Evolutionary conservation across 1,140 invertebrate genomes (phyloP).

Genomic region (Solenopsis fugax): DNA sequence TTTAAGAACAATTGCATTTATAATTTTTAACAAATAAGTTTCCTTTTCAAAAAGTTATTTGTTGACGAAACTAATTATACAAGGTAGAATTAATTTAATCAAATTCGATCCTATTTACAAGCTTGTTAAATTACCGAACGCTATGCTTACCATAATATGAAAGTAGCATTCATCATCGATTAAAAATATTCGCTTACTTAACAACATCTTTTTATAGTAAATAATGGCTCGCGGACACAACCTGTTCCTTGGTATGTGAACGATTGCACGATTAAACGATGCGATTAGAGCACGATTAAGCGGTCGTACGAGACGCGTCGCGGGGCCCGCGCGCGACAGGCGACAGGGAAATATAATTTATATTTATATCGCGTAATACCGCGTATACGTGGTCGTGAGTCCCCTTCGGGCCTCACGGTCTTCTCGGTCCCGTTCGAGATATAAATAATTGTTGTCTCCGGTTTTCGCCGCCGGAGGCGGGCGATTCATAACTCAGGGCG

Average conservation of each 20-base stretch:
- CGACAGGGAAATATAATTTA: constrained; percentile 46
- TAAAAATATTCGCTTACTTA: constrained; percentile 9
- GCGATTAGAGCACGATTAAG: constrained; percentile 43
- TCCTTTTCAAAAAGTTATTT: neutral
- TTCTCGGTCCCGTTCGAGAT: neutral
- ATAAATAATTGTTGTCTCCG: constrained; percentile 60
- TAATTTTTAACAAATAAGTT: neutral
- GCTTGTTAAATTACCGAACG: neutral
- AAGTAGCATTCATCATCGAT: neutral
- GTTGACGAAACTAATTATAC: neutral
- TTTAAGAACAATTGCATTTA: neutral
- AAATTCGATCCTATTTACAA: neutral
- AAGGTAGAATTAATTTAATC: neutral
- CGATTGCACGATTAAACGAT: constrained; percentile 9
- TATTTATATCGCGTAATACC: constrained; percentile 27
- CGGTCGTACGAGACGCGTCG: neutral
- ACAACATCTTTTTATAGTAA: neutral
- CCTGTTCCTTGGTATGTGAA: neutral
- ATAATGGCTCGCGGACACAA: constrained; percentile 18
- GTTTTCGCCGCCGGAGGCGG: constrained; percentile 48
- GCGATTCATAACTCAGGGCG: constrained; percentile 47
- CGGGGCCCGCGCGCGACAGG: constrained; percentile 18
- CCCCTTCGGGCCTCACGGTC: no score
- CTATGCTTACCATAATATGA: neutral
- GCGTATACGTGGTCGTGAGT: neutral